These are phyloP conservation scores for Bombyx mori DNA, from an alignment of 1,140 invertebrate genomes.

Conservation along the genomic window ASM3026992v2 NC_085115.1:1558001-1558500, in stretches of 20 bases:
- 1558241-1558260: constrained; percentile 14
- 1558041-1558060: constrained; percentile 11
- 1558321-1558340: constrained; percentile 18
- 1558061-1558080: constrained; percentile 17
- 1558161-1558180: too few relatives aligned
- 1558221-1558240: constrained; percentile 17
- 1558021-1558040: background rate
- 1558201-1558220: constrained; percentile 19
- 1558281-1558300: constrained; percentile 12
- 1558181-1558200: constrained; percentile 12
- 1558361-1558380: too few relatives aligned
- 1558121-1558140: too few relatives aligned
- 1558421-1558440: too few relatives aligned
- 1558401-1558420: too few relatives aligned
- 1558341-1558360: background rate
- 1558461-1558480: too few relatives aligned
- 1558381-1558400: too few relatives aligned
- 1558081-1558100: constrained; percentile 2
- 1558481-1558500: too few relatives aligned
- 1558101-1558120: too few relatives aligned
- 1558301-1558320: constrained; percentile 14
- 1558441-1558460: too few relatives aligned
- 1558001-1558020: too few relatives aligned
- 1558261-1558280: constrained; percentile 27
- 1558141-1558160: background rate